Base-by-base conservation (phyloP, 1,140 invertebrate species). In the Belonocnema kinseyi region DNA sequence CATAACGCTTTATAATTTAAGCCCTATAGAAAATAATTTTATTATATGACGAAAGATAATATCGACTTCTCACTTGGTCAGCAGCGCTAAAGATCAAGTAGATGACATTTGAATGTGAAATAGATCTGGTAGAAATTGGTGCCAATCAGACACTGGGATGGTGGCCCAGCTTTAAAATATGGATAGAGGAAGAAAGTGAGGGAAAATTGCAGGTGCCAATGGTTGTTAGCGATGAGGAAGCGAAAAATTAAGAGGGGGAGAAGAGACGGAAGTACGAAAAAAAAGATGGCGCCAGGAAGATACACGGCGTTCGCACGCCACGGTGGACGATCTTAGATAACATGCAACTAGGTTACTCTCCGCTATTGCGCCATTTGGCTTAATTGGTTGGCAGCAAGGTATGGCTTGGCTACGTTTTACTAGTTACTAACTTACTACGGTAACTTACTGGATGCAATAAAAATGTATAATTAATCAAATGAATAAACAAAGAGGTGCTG, bases 261-360 rank as follows among this genome's bases (percentile, higher is more conserved):
- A 72, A 52, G 74, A 51, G 46, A 50, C 74, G 58, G 58, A 51
- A 71, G 61, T 46, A 74, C 19, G 19, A 26, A 61, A 70, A 46
- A 66, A 86, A 86, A 86, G 85, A 88, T 86, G 86, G 86, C 86
- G 87, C 83, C 87, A 85, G 84, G 71, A 83, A 84, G 86, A 88
- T 88, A 85, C 80, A 85, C 80, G 72, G 80, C 77, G 84, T 88
- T 89, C 87, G 84, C 87, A 87, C 87, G 87, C 84, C 85, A 88
- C 80, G 81, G 82, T 78, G 83, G 81, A 79, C 83, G 87, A 89
- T 89, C 87, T 80, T 74, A 86, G 87, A 88, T 88, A 88, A 87
- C 83, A 71, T 79, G 76, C 85, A 88, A 88, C 85, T 88, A 87
- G 88, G 87, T 88, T 89, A 89, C 82, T 86, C 85, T 81, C 83